Evolutionary conservation across 2,888 invertebrate genomes (phyloP).

Genomic region (Rhagium mordax): DNA sequence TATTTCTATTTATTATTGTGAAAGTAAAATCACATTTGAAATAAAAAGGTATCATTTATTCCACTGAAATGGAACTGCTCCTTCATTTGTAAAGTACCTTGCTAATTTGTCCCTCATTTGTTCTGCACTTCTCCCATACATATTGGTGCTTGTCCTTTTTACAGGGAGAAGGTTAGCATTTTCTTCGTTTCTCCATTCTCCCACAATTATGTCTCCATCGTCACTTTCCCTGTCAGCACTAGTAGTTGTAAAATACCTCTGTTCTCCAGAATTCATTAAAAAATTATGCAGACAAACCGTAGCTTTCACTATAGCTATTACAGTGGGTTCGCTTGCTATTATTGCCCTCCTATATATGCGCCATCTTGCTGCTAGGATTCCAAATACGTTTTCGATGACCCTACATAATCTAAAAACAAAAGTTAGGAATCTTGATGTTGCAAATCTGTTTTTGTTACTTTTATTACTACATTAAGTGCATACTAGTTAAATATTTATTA

Average conservation of each 20-base stretch:
- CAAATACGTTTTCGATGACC: too few relatives aligned
- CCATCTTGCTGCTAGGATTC: too few relatives aligned
- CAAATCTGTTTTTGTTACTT: too few relatives aligned
- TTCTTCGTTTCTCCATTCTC: constrained; percentile 36
- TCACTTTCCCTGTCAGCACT: constrained; percentile 28
- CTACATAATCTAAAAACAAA: too few relatives aligned
- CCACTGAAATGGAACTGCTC: constrained; percentile 40
- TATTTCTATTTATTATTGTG: too few relatives aligned
- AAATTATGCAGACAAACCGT: too few relatives aligned
- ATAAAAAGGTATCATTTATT: too few relatives aligned
- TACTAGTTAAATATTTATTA: too few relatives aligned
- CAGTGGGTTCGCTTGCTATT: constrained; percentile 23
- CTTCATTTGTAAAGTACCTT: constrained; percentile 28
- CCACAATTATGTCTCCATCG: constrained; percentile 34
- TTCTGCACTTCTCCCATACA: constrained; percentile 30
- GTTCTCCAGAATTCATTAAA: constrained; percentile 19
- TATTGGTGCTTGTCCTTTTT: constrained; percentile 33
- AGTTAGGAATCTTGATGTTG: too few relatives aligned
- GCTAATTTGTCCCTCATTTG: constrained; percentile 29
- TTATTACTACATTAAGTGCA: too few relatives aligned
- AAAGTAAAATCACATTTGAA: too few relatives aligned
- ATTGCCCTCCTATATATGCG: constrained; percentile 25
- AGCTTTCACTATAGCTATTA: constrained; percentile 31
- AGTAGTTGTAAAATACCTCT: constrained; percentile 19
- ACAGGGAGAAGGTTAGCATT: constrained; percentile 12